Conservation (phyloP, 2,888 invertebrate genomes). For the Hydroisotoma schaefferi region DNA sequence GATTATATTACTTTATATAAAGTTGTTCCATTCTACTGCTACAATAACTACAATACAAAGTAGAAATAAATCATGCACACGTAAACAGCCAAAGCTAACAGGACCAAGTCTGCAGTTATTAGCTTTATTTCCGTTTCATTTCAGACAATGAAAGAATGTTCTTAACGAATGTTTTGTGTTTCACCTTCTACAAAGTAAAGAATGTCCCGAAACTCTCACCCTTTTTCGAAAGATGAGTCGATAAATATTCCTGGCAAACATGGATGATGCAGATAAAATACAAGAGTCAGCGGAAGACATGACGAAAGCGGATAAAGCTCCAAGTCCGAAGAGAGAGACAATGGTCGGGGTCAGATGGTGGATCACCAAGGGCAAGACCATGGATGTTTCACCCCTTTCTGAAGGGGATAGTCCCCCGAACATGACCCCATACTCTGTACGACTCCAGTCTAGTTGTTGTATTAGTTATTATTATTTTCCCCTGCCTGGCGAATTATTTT, state of each 20-base stretch:
- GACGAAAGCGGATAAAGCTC: slow-evolving; percentile 97
- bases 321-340: slow-evolving; percentile 95
- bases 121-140: slow-evolving; percentile 94
- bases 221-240: slow-evolving; percentile 88
- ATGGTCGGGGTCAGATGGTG: slow-evolving; percentile 94
- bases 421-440: slow-evolving; percentile 71
- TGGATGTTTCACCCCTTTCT: slow-evolving; percentile 71
- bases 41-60: too few species aligned
- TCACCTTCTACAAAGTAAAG: neutral
- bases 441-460: slow-evolving; percentile 77
- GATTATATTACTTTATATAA: too few species aligned
- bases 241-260: slow-evolving; percentile 99
- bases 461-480: too few species aligned
- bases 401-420: slow-evolving; percentile 67
- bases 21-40: too few species aligned
- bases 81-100: slow-evolving; percentile 91
- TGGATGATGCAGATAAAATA: slow-evolving; percentile 93
- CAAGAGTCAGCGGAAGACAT: slow-evolving; percentile 99
- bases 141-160: slow-evolving; percentile 65
- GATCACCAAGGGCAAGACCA: slow-evolving; percentile 95
- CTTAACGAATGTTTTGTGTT: neutral
- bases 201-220: neutral
- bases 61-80: too few species aligned
- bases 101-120: slow-evolving; percentile 85
- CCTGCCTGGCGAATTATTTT: too few species aligned